phyloP scores from a whole-genome alignment of 2,797 vertebrate genomes.

The Tachyglossus aculeatus region DNA sequence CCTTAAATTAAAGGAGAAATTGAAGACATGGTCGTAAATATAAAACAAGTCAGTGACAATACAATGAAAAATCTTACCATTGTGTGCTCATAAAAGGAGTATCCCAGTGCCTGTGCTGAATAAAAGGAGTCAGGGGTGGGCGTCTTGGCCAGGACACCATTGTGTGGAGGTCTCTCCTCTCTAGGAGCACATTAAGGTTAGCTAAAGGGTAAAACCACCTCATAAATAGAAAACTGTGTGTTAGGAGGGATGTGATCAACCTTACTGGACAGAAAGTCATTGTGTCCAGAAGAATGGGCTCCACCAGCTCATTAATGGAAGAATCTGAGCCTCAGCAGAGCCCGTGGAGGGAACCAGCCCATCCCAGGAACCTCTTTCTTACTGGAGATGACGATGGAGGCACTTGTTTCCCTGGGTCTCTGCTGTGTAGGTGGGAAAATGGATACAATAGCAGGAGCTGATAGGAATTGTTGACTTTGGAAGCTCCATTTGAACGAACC shows the following conservation, averaged over 20 bases:
- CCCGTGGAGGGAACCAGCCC: not conserved
- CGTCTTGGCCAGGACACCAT: not conserved
- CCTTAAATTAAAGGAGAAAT: slow-evolving; percentile 55
- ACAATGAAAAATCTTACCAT: slow-evolving; percentile 11
- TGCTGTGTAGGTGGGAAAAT: too few relatives aligned
- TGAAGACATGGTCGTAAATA: slow-evolving; percentile 48
- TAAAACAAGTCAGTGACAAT: slow-evolving; percentile 42
- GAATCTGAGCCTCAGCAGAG: not conserved
- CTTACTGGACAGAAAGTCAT: not conserved
- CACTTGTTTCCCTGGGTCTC: too few relatives aligned
- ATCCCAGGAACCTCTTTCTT: not conserved
- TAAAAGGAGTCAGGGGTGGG: not conserved
- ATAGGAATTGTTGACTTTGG: too few relatives aligned
- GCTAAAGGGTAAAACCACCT: not conserved
- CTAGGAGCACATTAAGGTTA: not conserved
- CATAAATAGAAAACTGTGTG: not conserved
- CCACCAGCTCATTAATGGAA: not conserved
- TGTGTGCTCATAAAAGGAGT: not conserved
- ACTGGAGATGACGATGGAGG: not conserved
- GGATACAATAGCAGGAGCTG: too few relatives aligned
- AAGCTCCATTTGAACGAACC: too few relatives aligned
- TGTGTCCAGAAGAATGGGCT: not conserved
- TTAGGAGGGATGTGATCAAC: not conserved
- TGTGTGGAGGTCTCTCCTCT: not conserved
- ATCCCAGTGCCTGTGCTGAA: not conserved